Percentiles rank a stretch among this genome's conserved stretches.
phyloP scores from a whole-genome alignment of 2,797 vertebrate species.

The Astyanax mexicanus region DNA sequence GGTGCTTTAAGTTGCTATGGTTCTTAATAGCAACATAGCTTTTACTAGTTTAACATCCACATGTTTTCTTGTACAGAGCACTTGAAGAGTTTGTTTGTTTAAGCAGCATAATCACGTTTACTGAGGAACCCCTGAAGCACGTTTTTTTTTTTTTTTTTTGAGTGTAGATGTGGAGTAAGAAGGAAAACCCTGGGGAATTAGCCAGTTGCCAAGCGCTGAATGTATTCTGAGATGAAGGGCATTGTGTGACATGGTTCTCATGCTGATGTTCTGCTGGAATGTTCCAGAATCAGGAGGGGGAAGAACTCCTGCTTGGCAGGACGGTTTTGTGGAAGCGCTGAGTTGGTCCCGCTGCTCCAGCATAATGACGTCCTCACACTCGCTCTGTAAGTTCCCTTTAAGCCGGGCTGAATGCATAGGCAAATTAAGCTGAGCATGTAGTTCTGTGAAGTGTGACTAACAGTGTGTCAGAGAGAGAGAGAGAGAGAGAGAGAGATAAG shows the following conservation, averaged over 20 bases:
- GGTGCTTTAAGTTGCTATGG: too few relatives aligned
- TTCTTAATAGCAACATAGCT: too few relatives aligned
- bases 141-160: too few relatives aligned
- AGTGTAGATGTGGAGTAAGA: too few relatives aligned
- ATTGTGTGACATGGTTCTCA: neutral
- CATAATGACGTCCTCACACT: neutral
- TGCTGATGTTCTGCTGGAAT: neutral
- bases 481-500: conserved; percentile 20
- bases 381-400: conserved; percentile 32
- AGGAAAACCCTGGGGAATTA: too few relatives aligned
- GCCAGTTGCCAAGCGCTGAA: too few relatives aligned
- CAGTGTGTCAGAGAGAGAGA: conserved; percentile 40
- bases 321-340: neutral
- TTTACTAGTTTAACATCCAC: too few relatives aligned
- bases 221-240: neutral
- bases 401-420: conserved; percentile 52
- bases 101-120: too few relatives aligned
- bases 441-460: conserved; percentile 63
- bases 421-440: conserved; percentile 60
- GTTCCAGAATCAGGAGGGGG: neutral
- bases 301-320: neutral
- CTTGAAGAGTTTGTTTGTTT: too few relatives aligned
- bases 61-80: too few relatives aligned
- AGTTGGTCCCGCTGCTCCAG: neutral
- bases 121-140: too few relatives aligned